Percentiles rank a stretch among this genome's conserved stretches.
Conservation (phyloP, 2,797 vertebrate genomes). For the Sparus aurata region DNA sequence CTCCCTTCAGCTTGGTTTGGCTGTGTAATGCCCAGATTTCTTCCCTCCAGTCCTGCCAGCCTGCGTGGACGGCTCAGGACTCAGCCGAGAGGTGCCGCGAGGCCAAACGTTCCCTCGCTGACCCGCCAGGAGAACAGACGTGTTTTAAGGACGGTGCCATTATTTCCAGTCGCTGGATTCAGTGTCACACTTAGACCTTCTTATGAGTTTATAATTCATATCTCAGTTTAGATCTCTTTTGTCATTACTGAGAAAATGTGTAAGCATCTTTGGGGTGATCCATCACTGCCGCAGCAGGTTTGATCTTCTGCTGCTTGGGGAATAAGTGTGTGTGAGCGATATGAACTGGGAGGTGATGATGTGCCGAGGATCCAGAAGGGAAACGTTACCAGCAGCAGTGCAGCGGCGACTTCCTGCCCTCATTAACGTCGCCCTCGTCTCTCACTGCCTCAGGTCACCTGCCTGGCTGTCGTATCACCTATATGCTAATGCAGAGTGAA, state of each 20-base stretch:
- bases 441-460: constrained; percentile 49
- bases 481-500: constrained; percentile 46
- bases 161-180: constrained; percentile 24
- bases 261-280: constrained; percentile 51
- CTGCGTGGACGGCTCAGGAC: constrained; percentile 13
- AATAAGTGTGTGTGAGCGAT: constrained; percentile 44
- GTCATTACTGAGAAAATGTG: constrained; percentile 54
- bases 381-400: constrained; percentile 48
- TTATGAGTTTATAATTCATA: constrained; percentile 51
- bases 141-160: constrained; percentile 9
- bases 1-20: constrained; percentile 44
- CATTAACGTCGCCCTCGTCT: constrained; percentile 52
- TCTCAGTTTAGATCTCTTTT: constrained; percentile 47
- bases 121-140: constrained; percentile 14
- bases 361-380: constrained; percentile 55
- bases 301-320: constrained; percentile 51
- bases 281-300: constrained; percentile 59
- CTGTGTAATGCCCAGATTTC: constrained; percentile 41
- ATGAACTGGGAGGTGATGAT: constrained; percentile 48
- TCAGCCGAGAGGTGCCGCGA: not conserved
- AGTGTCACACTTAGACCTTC: constrained; percentile 23
- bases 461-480: constrained; percentile 28
- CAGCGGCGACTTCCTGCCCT: constrained; percentile 46
- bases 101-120: constrained; percentile 6
- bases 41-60: constrained; percentile 19